A percentile compares a stretch with the other conserved stretches of the same genome.
phyloP scores from a whole-genome alignment of 1,140 invertebrate species.

The Philotrypesis tridentata region DNA sequence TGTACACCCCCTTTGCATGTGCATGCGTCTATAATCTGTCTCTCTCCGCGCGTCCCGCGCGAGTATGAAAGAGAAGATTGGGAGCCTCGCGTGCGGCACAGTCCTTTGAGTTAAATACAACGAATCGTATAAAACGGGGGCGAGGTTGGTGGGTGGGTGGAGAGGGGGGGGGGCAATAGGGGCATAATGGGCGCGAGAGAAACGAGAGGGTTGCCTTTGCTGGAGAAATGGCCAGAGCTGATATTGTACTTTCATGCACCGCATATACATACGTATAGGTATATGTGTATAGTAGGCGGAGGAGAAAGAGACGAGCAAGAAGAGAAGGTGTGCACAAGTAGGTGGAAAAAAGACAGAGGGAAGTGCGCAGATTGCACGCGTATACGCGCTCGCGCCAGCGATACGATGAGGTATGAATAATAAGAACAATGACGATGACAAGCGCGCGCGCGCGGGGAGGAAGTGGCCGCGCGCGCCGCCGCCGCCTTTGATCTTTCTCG shows the following conservation, averaged over 20 bases:
- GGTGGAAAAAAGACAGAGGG: not conserved
- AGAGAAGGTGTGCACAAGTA: conserved; percentile 5
- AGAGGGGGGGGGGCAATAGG: too few relatives aligned
- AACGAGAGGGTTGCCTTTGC: too few relatives aligned
- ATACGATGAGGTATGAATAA: conserved; percentile 59
- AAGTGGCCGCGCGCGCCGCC: conserved; percentile 49
- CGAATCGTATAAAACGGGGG: not conserved
- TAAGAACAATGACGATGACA: conserved; percentile 55
- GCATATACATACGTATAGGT: too few relatives aligned
- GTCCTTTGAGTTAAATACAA: not conserved
- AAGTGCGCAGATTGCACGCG: too few relatives aligned
- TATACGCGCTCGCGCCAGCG: conserved; percentile 12
- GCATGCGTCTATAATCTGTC: not conserved
- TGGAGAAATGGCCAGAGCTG: not conserved
- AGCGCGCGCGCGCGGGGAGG: conserved; percentile 40
- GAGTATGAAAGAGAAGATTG: not conserved
- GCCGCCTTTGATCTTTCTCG: conserved; percentile 69
- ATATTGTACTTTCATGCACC: too few relatives aligned
- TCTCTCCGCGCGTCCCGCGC: too few relatives aligned
- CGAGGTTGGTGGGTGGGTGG: not conserved
- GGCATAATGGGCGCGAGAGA: too few relatives aligned
- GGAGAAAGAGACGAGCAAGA: too few relatives aligned
- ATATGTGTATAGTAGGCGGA: too few relatives aligned
- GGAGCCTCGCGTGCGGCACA: not conserved
- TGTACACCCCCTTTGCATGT: not conserved